Evolutionary conservation across 2,113 vertebrate species (phyloP), one percentile per base, ranked within the genome.

Genomic region (Trichomycterus rosablanca): DNA sequence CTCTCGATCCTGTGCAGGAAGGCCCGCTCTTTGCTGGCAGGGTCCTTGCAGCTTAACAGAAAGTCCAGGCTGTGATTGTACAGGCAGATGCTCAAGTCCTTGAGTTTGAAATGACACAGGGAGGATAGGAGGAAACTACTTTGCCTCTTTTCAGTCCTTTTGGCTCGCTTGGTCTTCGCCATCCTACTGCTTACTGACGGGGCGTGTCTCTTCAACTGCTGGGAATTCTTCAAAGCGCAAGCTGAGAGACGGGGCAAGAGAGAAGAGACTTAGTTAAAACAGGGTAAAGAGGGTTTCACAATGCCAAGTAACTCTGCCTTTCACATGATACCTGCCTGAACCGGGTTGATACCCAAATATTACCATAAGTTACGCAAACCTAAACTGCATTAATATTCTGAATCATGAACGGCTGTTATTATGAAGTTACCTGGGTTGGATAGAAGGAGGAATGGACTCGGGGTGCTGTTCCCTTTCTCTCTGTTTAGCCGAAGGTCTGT

Each of bases 401-500:
- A n/a, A n/a, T n/a, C n/a, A n/a, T n/a, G n/a, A n/a, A n/a, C n/a
- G n/a, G n/a, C n/a, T n/a, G n/a, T n/a, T n/a, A n/a, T n/a, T n/a
- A n/a, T n/a, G n/a, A n/a, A n/a, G 23, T 72, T 80, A 80, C 85
- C 84, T 32, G 82, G 76, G 74, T 83, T 84, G 55, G 66, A 63
- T 64, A 80, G 73, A 16, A 79, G 65, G 53, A 74, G 45, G 22
- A 61, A 45, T 5, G 79, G 75, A 37, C 74, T 73, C 5, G 74
- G 12, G 20, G 78, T 63, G 19, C 75, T 50, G 70, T 76, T 81
- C 34, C 78, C 68, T 63, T 76, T 85, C 67, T 85, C 84, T 64
- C 83, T 74, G 76, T 88, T 90, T 12, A 94, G 81, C 7, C 91
- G 86, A 2, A 88, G 83, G 43, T 87, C 90, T 1, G 91, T 84